These are phyloP conservation scores for Panopea generosa DNA, from an alignment of 2,888 invertebrate genomes.

Conservation along the genomic window DNA sequence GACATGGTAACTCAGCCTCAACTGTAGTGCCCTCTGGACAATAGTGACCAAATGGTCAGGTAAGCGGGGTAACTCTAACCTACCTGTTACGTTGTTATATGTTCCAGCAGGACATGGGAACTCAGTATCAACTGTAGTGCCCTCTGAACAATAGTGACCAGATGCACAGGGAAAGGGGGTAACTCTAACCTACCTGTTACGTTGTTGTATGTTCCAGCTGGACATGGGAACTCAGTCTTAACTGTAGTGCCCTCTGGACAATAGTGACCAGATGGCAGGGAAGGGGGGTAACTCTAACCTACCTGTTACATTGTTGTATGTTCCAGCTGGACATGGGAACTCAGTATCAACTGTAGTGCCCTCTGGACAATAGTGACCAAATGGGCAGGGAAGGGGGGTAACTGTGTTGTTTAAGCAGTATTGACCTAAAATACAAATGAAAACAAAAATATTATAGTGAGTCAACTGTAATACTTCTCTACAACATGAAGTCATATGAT, in stretches of 20 bases:
- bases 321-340: conserved; percentile 82
- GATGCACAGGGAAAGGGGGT: too few species aligned
- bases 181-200: conserved; percentile 73
- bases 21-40: conserved; percentile 79
- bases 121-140: conserved; percentile 77
- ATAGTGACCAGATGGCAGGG: conserved; percentile 72
- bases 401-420: conserved; percentile 81
- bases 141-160: conserved; percentile 82
- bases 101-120: conserved; percentile 83
- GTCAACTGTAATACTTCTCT: too few species aligned
- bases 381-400: not conserved
- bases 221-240: conserved; percentile 80
- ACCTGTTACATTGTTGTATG: conserved; percentile 83
- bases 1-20: conserved; percentile 75
- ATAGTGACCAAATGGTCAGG: conserved; percentile 72
- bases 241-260: conserved; percentile 80
- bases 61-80: not conserved
- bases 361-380: conserved; percentile 81
- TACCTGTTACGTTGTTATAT: conserved; percentile 82
- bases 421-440: conserved; percentile 71
- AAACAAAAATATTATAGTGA: too few species aligned
- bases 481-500: too few species aligned
- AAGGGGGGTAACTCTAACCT: conserved; percentile 11
- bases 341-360: conserved; percentile 78
- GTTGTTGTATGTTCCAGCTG: conserved; percentile 81